Evolutionary conservation across 2,888 invertebrate species (phyloP).

Genomic region (Trissolcus brochymenae): DNA sequence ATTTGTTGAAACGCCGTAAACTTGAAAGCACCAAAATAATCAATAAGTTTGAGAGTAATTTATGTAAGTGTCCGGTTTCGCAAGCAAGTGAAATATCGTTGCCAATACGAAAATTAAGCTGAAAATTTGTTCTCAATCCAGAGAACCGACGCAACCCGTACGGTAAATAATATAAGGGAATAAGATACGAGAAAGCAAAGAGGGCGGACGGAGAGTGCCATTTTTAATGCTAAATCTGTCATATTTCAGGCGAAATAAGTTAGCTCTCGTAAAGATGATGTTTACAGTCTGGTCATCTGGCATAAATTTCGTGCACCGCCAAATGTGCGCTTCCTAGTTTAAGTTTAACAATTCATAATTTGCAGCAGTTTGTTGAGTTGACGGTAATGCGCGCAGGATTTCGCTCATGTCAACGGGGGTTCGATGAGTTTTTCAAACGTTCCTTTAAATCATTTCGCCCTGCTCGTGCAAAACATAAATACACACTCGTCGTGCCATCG

Average conservation of each 20-base stretch:
- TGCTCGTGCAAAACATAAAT: constrained; percentile 33
- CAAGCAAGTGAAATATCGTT: constrained; percentile 49
- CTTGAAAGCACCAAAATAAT: constrained; percentile 36
- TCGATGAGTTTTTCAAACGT: constrained; percentile 42
- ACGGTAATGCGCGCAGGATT: constrained; percentile 22
- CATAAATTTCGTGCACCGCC: constrained; percentile 22
- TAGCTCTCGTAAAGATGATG: constrained; percentile 42
- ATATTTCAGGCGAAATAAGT: constrained; percentile 44
- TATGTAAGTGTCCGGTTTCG: constrained; percentile 40
- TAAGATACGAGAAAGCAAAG: background rate
- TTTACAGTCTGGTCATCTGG: constrained; percentile 36
- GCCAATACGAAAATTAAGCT: constrained; percentile 55
- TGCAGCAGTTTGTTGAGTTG: constrained; percentile 22
- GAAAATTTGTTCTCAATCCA: constrained; percentile 34
- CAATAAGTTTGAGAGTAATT: constrained; percentile 47
- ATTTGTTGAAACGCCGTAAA: constrained; percentile 16
- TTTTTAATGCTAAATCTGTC: constrained; percentile 50
- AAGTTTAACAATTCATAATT: constrained; percentile 47
- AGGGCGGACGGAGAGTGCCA: constrained; percentile 35
- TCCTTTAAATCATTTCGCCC: constrained; percentile 46
- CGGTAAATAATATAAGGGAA: constrained; percentile 41
- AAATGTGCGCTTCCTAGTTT: constrained; percentile 35
- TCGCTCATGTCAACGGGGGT: constrained; percentile 28
- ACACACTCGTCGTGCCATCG: constrained; percentile 31
- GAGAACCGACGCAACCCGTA: constrained; percentile 13